phyloP scores from a whole-genome alignment of 2,888 invertebrate genomes.

The Drosophila recens region DNA sequence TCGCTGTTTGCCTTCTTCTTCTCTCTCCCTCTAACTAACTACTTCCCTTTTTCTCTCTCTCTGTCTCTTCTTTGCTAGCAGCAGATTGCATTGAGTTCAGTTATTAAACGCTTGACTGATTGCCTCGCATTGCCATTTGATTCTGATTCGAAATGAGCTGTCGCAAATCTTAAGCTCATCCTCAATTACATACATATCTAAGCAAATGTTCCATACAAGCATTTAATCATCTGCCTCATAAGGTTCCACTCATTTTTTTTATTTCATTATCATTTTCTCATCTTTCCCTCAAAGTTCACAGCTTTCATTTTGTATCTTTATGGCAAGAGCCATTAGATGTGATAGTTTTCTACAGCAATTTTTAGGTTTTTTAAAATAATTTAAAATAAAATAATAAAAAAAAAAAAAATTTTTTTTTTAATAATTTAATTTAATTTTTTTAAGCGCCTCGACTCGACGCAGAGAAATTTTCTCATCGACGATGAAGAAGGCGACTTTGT shows the following conservation, averaged over 20 bases:
- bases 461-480: too few relatives aligned
- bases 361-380: too few relatives aligned
- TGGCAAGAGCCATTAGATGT: too few relatives aligned
- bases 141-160: conserved; percentile 38
- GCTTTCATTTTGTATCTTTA: neutral
- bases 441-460: too few relatives aligned
- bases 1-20: conserved; percentile 37
- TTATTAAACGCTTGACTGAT: conserved; percentile 69
- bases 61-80: conserved; percentile 10
- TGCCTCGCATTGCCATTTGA: conserved; percentile 35
- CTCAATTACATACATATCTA: too few relatives aligned
- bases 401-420: too few relatives aligned
- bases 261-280: neutral
- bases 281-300: neutral
- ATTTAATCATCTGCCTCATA: neutral
- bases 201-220: neutral
- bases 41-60: neutral
- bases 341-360: too few relatives aligned
- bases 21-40: neutral
- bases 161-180: conserved; percentile 17
- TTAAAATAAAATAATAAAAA: too few relatives aligned
- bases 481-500: too few relatives aligned
- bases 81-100: conserved; percentile 53
- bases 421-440: too few relatives aligned
- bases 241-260: neutral